phyloP scores from a whole-genome alignment of 2,888 invertebrate species.

The Cabera pusaria region DNA sequence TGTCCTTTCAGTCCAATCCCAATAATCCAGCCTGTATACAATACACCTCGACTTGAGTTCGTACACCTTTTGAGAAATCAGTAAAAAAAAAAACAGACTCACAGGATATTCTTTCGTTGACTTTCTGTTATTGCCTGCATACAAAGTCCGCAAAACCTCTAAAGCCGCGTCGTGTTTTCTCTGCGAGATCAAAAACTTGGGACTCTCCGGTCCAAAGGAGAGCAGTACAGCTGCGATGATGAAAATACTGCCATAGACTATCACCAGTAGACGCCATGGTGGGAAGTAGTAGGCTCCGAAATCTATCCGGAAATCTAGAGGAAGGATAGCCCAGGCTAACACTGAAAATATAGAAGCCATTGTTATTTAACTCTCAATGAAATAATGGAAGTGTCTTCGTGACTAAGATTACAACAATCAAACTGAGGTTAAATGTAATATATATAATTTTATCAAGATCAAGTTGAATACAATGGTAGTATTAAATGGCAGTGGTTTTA shows the following conservation, averaged over 20 bases:
- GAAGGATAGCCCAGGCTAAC: constrained; percentile 86
- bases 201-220: constrained; percentile 88
- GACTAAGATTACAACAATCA: too few relatives aligned
- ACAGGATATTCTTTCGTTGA: constrained; percentile 76
- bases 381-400: too few relatives aligned
- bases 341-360: constrained; percentile 16
- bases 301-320: constrained; percentile 70
- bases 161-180: constrained; percentile 85
- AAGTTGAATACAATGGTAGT: too few relatives aligned
- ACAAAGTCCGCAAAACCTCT: constrained; percentile 84
- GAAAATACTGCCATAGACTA: constrained; percentile 84
- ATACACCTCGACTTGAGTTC: too few relatives aligned
- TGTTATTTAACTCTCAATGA: too few relatives aligned
- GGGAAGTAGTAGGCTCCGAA: constrained; percentile 81
- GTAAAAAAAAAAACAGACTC: too few relatives aligned
- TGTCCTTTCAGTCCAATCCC: too few relatives aligned
- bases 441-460: too few relatives aligned
- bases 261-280: constrained; percentile 89
- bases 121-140: constrained; percentile 67
- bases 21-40: too few relatives aligned
- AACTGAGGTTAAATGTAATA: too few relatives aligned
- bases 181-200: constrained; percentile 88
- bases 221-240: constrained; percentile 81
- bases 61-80: too few relatives aligned
- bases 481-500: too few relatives aligned